Conservation (phyloP, 2,888 invertebrate species). For the Homarus gammarus region DNA sequence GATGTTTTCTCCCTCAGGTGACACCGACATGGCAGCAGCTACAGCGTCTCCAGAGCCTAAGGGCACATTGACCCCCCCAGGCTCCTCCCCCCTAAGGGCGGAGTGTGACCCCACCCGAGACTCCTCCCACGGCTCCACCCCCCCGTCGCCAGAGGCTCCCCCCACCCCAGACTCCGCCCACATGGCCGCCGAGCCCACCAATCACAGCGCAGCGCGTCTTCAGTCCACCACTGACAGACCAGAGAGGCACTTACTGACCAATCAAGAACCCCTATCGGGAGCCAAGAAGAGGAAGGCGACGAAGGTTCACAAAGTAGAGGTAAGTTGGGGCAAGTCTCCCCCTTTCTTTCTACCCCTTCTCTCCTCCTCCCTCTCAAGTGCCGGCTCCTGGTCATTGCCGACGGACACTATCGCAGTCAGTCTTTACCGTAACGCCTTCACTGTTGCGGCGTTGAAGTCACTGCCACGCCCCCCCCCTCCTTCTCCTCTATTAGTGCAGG, state of each 20-base stretch:
- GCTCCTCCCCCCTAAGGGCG: constrained; percentile 73
- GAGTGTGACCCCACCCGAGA: constrained; percentile 64
- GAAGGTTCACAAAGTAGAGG: constrained; percentile 73
- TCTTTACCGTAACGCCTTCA: constrained; percentile 12
- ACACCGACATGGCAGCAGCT: constrained; percentile 62
- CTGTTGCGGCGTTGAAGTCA: constrained; percentile 42
- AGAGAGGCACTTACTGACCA: constrained; percentile 49
- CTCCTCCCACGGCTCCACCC: constrained; percentile 70
- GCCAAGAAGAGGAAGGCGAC: constrained; percentile 73
- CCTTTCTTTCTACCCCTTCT: constrained; percentile 4
- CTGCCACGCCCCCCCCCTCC: background rate
- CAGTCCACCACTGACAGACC: constrained; percentile 51
- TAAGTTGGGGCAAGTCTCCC: constrained; percentile 42
- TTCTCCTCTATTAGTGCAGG: background rate
- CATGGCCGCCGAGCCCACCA: constrained; percentile 69
- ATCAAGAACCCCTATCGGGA: constrained; percentile 70
- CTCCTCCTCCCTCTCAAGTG: constrained; percentile 34
- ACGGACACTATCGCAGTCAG: constrained; percentile 60
- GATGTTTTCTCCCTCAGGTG: constrained; percentile 48
- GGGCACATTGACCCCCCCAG: constrained; percentile 75
- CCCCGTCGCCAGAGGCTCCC: constrained; percentile 69
- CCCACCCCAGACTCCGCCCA: constrained; percentile 73
- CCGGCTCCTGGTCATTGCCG: constrained; percentile 45
- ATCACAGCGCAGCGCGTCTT: constrained; percentile 47
- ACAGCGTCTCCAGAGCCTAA: constrained; percentile 66